These are phyloP conservation scores for Hoplostethus atlanticus DNA, from an alignment of 2,797 vertebrate species.

Conservation along the genomic window DNA sequence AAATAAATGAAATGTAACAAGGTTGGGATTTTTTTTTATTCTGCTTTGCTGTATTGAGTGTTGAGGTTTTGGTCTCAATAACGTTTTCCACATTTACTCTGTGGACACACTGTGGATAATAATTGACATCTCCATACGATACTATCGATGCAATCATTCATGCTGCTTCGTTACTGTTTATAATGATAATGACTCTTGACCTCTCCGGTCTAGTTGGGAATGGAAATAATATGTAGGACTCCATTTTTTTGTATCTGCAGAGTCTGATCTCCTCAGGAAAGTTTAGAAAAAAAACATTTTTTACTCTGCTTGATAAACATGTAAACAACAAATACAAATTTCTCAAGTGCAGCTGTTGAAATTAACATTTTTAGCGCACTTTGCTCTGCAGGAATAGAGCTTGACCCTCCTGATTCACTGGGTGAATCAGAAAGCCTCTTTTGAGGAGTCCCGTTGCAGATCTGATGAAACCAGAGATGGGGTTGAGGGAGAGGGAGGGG, in stretches of 20 bases:
- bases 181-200: constrained; percentile 17
- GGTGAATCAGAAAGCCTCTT: constrained; percentile 49
- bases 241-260: constrained; percentile 20
- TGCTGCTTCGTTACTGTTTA: constrained; percentile 26
- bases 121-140: constrained; percentile 8
- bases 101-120: not conserved
- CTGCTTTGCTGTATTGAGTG: not conserved
- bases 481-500: constrained; percentile 25
- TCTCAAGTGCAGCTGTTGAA: constrained; percentile 31
- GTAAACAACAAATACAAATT: constrained; percentile 57
- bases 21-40: not conserved
- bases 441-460: constrained; percentile 61
- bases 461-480: constrained; percentile 75
- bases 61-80: constrained; percentile 29
- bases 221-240: constrained; percentile 10
- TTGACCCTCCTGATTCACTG: constrained; percentile 48
- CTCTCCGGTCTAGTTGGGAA: constrained; percentile 7
- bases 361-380: constrained; percentile 22
- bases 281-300: constrained; percentile 23
- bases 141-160: constrained; percentile 49
- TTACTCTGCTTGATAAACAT: constrained; percentile 47
- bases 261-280: constrained; percentile 36
- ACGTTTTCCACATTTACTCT: not conserved
- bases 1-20: not conserved
- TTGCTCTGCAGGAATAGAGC: constrained; percentile 52